Evolutionary conservation across 2,113 vertebrate genomes (phyloP).

Genomic region (Anser cygnoides): DNA sequence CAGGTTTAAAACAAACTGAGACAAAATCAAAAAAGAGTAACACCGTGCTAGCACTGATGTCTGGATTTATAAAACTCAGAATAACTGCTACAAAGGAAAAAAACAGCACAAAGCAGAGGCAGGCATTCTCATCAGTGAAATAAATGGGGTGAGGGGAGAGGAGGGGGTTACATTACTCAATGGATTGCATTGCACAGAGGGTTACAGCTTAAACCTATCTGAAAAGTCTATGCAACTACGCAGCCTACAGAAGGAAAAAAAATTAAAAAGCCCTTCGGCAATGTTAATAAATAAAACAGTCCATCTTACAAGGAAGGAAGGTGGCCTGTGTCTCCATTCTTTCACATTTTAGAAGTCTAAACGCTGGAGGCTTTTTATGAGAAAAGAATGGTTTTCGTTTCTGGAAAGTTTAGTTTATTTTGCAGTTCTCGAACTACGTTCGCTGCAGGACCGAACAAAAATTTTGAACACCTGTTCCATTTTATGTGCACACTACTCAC

Average conservation of each 20-base stretch:
- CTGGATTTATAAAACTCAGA: slow-evolving; percentile 61
- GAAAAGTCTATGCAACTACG: slow-evolving; percentile 57
- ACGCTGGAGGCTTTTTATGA: slow-evolving; percentile 52
- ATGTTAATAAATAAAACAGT: slow-evolving; percentile 74
- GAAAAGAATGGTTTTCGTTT: slow-evolving; percentile 41
- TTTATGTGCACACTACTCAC: background rate
- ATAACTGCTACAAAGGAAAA: slow-evolving; percentile 69
- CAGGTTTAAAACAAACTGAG: slow-evolving; percentile 81
- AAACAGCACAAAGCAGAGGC: slow-evolving; percentile 78
- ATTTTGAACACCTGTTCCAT: background rate
- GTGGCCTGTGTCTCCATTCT: slow-evolving; percentile 74
- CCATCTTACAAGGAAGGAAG: slow-evolving; percentile 81
- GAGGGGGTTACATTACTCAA: slow-evolving; percentile 54
- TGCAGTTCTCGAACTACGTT: background rate
- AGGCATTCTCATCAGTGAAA: slow-evolving; percentile 73
- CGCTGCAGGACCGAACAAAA: background rate
- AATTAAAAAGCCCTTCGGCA: slow-evolving; percentile 77
- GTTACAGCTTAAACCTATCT: slow-evolving; percentile 65
- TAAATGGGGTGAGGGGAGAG: slow-evolving; percentile 51
- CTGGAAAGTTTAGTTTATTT: background rate
- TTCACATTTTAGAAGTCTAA: slow-evolving; percentile 42
- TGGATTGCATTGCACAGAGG: slow-evolving; percentile 70
- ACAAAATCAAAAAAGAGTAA: slow-evolving; percentile 68
- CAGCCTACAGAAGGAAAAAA: slow-evolving; percentile 70
- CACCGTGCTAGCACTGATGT: slow-evolving; percentile 73